phyloP scores from a whole-genome alignment of 2,888 invertebrate species.

The Nomada lathburiana region DNA sequence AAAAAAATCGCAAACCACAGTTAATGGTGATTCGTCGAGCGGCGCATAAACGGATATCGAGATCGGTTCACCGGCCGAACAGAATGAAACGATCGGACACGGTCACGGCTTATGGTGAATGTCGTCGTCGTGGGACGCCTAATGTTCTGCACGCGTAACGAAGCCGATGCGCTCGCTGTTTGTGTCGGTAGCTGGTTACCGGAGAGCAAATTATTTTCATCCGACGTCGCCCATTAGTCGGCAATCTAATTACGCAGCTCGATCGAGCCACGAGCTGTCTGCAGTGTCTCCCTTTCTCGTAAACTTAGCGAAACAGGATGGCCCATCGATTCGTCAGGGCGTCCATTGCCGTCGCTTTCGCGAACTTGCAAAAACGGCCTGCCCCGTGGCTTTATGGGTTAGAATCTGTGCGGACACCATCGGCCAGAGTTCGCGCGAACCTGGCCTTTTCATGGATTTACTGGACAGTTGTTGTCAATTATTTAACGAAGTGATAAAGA shows the following conservation, averaged over 20 bases:
- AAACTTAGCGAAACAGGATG: slow-evolving; percentile 25
- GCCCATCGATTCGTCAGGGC: slow-evolving; percentile 3
- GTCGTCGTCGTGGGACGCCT: slow-evolving; percentile 4
- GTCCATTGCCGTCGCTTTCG: not conserved
- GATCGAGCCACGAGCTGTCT: not conserved
- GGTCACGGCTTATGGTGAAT: slow-evolving; percentile 6
- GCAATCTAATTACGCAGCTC: slow-evolving; percentile 39
- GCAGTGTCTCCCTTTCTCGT: slow-evolving; percentile 1
- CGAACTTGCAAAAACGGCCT: not conserved
- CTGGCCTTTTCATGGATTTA: too few relatives aligned
- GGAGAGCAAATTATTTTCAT: slow-evolving; percentile 49
- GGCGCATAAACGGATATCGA: too few relatives aligned
- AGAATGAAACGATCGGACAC: too few relatives aligned
- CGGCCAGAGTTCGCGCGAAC: too few relatives aligned
- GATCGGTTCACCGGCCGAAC: too few relatives aligned
- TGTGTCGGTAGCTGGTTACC: slow-evolving; percentile 18
- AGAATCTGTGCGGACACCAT: too few relatives aligned
- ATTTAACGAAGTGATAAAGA: too few relatives aligned
- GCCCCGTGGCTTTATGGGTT: not conserved
- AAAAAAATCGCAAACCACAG: too few relatives aligned
- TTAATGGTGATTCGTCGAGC: too few relatives aligned
- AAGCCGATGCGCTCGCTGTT: slow-evolving; percentile 18
- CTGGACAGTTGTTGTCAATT: too few relatives aligned
- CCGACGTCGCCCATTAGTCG: slow-evolving; percentile 44
- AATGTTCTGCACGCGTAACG: slow-evolving; percentile 40